Evolutionary conservation across 2,888 invertebrate genomes (phyloP).

Genomic region (Acronicta psi): DNA sequence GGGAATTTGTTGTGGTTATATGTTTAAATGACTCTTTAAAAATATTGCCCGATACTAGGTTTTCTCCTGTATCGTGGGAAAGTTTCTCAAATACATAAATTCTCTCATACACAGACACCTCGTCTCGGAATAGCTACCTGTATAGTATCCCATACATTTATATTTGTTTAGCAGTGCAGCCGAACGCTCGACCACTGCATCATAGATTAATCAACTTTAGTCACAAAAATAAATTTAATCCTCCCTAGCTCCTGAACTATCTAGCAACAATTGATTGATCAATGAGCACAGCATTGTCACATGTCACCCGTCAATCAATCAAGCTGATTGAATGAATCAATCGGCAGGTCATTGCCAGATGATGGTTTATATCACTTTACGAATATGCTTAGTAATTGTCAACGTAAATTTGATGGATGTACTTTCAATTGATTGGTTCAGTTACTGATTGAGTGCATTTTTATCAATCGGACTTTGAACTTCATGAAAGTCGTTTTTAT

Average conservation of each 20-base stretch:
- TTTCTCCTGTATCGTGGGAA: too few relatives aligned
- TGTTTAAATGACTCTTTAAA: too few relatives aligned
- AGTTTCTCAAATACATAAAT: too few relatives aligned
- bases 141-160: too few relatives aligned
- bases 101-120: too few relatives aligned
- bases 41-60: too few relatives aligned
- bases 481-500: conserved; percentile 2
- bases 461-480: conserved; percentile 36
- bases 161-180: too few relatives aligned
- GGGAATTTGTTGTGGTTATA: too few relatives aligned
- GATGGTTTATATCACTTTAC: conserved; percentile 8
- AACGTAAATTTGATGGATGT: conserved; percentile 47
- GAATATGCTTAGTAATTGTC: conserved; percentile 37
- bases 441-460: conserved; percentile 29
- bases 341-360: conserved; percentile 48
- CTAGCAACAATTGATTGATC: conserved; percentile 37
- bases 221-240: neutral
- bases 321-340: conserved; percentile 52
- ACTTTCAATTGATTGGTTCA: conserved; percentile 37
- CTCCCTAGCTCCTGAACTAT: conserved; percentile 7
- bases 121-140: too few relatives aligned
- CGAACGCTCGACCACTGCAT: too few relatives aligned
- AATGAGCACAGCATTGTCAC: conserved; percentile 32
- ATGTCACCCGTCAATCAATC: conserved; percentile 56
- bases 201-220: neutral